A percentile compares a stretch with the other conserved stretches of the same genome.
phyloP scores from a whole-genome alignment of 2,797 vertebrate species.

The Gambusia yucatana region DNA sequence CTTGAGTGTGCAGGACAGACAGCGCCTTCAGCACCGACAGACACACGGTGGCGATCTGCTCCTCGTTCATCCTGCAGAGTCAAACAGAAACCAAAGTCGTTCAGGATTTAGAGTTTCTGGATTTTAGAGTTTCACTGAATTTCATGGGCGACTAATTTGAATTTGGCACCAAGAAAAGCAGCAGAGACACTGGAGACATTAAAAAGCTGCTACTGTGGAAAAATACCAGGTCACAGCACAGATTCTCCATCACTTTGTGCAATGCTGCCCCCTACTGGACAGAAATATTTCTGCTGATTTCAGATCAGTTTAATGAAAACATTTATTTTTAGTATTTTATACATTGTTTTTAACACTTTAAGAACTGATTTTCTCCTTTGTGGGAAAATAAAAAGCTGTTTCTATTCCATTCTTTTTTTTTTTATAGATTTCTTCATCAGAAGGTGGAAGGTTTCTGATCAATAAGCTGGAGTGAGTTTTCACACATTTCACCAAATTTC shows the following conservation, averaged over 20 bases:
- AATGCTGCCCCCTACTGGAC: constrained; percentile 67
- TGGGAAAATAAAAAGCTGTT: too few relatives aligned
- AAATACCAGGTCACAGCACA: not conserved
- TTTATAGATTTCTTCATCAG: not conserved
- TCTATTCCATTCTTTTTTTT: not conserved
- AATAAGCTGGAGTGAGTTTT: too few relatives aligned
- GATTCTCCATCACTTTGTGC: not conserved
- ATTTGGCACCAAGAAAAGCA: not conserved
- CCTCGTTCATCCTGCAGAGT: constrained; percentile 90
- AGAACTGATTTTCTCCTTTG: too few relatives aligned
- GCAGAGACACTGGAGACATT: not conserved
- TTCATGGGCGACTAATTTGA: not conserved
- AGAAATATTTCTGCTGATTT: not conserved
- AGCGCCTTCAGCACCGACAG: constrained; percentile 91
- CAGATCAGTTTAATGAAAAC: not conserved
- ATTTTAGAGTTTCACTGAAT: not conserved
- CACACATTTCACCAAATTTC: not conserved
- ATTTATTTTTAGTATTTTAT: too few relatives aligned
- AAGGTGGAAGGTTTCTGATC: not conserved
- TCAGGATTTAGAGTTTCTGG: not conserved
- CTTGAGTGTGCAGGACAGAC: constrained; percentile 91
- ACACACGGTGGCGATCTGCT: constrained; percentile 94
- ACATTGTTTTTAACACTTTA: too few relatives aligned
- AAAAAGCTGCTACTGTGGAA: not conserved
- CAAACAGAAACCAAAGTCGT: not conserved